Conservation (phyloP, 2,888 invertebrate species). For the Fragum fragum region DNA sequence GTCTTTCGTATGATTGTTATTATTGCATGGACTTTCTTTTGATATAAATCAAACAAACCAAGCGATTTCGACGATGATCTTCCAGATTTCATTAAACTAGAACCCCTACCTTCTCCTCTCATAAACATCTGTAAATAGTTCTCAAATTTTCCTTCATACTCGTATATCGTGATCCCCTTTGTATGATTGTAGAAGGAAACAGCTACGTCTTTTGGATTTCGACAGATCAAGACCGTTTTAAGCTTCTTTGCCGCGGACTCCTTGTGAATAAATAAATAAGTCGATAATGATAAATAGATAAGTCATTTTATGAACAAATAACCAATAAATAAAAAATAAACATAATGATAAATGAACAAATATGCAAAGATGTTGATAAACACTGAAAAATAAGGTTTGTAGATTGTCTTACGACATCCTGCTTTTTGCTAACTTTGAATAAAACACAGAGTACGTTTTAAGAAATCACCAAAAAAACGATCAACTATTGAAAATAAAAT, state of each 20-base stretch:
- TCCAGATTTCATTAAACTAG: neutral
- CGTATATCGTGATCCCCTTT: slow-evolving; percentile 28
- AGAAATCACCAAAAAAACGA: too few relatives aligned
- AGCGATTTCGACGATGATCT: neutral
- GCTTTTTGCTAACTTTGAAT: too few relatives aligned
- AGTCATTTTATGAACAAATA: too few relatives aligned
- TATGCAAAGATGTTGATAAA: too few relatives aligned
- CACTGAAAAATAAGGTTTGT: too few relatives aligned
- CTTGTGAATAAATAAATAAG: too few relatives aligned
- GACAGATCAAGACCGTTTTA: slow-evolving; percentile 26
- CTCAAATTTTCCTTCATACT: slow-evolving; percentile 53
- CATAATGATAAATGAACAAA: too few relatives aligned
- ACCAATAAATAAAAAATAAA: too few relatives aligned
- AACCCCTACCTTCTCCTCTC: slow-evolving; percentile 40
- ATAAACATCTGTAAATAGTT: slow-evolving; percentile 48
- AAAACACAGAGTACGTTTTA: too few relatives aligned
- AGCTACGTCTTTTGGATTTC: slow-evolving; percentile 49
- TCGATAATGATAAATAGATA: too few relatives aligned
- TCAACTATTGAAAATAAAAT: too few relatives aligned
- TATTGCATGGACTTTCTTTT: neutral
- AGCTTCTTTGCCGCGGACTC: neutral
- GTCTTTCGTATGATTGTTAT: neutral
- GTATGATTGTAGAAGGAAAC: slow-evolving; percentile 52
- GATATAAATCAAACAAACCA: neutral
- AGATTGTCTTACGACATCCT: too few relatives aligned